These are phyloP conservation scores for Volucella inanis DNA, from an alignment of 2,888 invertebrate species.

Conservation along the genomic window DNA sequence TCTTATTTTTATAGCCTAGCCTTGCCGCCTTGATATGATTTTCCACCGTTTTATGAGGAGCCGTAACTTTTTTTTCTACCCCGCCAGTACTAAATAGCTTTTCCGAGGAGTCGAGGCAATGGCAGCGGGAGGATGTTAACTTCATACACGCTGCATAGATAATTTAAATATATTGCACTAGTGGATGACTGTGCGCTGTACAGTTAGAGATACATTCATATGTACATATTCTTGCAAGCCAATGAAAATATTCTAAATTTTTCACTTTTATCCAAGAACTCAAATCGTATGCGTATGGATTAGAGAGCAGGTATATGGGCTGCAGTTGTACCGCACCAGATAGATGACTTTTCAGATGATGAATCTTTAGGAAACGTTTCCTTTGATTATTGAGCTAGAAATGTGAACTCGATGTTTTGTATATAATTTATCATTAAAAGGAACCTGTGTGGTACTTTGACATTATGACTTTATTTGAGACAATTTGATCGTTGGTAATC, in stretches of 20 bases:
- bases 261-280: constrained; percentile 26
- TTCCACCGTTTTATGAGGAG: constrained; percentile 73
- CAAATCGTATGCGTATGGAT: constrained; percentile 19
- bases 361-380: constrained; percentile 48
- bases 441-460: no score
- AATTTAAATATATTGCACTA: constrained; percentile 69
- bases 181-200: constrained; percentile 25
- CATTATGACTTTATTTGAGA: no score
- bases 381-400: constrained; percentile 76
- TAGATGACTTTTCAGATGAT: constrained; percentile 50
- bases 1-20: constrained; percentile 73
- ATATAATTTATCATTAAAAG: background rate
- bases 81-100: constrained; percentile 48
- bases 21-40: constrained; percentile 71
- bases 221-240: constrained; percentile 6
- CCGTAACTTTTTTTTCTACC: constrained; percentile 54
- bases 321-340: constrained; percentile 6
- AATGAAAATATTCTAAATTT: constrained; percentile 47
- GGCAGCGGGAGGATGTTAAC: constrained; percentile 56
- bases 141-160: constrained; percentile 64
- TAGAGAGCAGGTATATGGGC: constrained; percentile 16
- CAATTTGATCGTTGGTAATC: no score
- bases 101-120: constrained; percentile 21
- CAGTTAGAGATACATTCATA: background rate
- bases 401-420: constrained; percentile 54